Evolutionary conservation across 2,888 invertebrate genomes (phyloP).

Genomic region (Smittia aterrima): DNA sequence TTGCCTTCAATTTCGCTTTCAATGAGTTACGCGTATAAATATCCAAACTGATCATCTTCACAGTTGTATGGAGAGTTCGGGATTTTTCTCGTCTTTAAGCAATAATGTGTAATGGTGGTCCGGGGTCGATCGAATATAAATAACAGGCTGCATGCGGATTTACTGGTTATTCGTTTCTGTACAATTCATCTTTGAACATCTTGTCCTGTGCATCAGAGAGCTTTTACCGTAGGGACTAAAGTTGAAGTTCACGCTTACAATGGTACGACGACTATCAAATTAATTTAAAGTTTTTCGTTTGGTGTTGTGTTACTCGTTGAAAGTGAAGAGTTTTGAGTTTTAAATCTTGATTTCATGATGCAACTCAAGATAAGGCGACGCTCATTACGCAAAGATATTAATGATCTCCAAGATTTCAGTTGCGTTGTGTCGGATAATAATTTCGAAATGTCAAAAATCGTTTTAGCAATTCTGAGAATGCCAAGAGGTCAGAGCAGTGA

Average conservation of each 20-base stretch:
- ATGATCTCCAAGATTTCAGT: too few relatives aligned
- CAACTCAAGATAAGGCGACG: too few relatives aligned
- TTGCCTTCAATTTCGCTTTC: constrained; percentile 30
- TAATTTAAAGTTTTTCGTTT: too few relatives aligned
- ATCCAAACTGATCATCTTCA: not conserved
- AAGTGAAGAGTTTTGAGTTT: too few relatives aligned
- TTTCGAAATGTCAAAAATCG: too few relatives aligned
- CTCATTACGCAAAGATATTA: too few relatives aligned
- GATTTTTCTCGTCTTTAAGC: not conserved
- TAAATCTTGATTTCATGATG: too few relatives aligned
- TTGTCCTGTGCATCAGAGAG: not conserved
- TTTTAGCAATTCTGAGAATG: too few relatives aligned
- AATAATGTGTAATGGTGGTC: constrained; percentile 1
- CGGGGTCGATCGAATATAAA: constrained; percentile 24
- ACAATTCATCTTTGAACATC: not conserved
- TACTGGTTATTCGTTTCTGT: constrained; percentile 8
- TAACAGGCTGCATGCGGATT: not conserved
- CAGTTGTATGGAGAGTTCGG: constrained; percentile 12
- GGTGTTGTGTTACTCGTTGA: too few relatives aligned
- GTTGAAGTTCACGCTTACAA: not conserved
- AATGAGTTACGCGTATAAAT: constrained; percentile 24
- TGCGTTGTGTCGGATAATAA: too few relatives aligned
- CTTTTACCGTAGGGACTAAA: not conserved
- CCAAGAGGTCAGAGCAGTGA: too few relatives aligned
- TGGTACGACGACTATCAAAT: not conserved